Conservation (phyloP, 2,888 invertebrate species). For the Sycophila texana region DNA sequence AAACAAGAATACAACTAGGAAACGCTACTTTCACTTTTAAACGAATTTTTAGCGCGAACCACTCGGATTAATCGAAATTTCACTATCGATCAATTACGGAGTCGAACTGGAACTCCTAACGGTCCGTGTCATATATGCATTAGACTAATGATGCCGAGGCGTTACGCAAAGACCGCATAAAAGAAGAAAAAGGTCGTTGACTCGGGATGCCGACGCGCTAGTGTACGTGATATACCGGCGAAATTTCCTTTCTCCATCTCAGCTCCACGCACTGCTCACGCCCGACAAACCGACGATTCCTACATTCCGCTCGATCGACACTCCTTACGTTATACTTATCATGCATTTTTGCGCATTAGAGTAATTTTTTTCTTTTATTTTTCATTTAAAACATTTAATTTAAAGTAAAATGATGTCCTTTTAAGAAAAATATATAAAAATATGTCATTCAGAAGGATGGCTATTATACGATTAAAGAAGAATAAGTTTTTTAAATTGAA, state of each 20-base stretch:
- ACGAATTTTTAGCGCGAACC: too few relatives aligned
- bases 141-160: slow-evolving; percentile 32
- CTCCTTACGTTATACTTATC: too few relatives aligned
- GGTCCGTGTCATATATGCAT: slow-evolving; percentile 18
- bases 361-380: too few relatives aligned
- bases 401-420: too few relatives aligned
- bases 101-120: slow-evolving; percentile 34
- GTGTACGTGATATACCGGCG: slow-evolving; percentile 43
- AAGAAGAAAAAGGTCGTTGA: slow-evolving; percentile 61
- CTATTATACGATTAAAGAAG: too few relatives aligned
- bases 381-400: too few relatives aligned
- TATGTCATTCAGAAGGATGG: too few relatives aligned
- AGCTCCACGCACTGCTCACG: background rate
- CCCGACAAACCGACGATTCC: slow-evolving; percentile 3
- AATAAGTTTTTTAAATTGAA: too few relatives aligned
- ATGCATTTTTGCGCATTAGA: too few relatives aligned
- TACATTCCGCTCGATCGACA: background rate
- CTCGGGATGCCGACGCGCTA: slow-evolving; percentile 49
- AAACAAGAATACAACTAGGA: too few relatives aligned
- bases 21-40: too few relatives aligned
- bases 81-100: slow-evolving; percentile 34
- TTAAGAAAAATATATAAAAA: too few relatives aligned
- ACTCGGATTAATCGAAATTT: background rate
- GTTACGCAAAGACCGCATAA: slow-evolving; percentile 51
- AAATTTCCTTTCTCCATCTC: slow-evolving; percentile 62